A percentile compares a stretch with the other conserved stretches of the same genome.
Conservation (phyloP, 2,797 vertebrate species). For the Falco concolor region DNA sequence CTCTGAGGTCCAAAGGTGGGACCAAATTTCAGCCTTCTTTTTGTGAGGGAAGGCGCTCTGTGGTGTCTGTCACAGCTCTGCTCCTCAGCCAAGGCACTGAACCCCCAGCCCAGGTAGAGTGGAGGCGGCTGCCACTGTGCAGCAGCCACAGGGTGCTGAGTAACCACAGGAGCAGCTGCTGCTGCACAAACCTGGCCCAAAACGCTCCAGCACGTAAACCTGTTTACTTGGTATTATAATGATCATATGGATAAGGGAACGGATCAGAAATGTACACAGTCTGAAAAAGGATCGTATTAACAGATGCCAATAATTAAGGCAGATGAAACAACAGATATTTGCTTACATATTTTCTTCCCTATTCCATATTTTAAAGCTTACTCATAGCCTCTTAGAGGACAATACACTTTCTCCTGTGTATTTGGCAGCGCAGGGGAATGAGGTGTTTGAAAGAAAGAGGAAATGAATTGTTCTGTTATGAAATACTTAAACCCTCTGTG, state of each 20-base stretch:
- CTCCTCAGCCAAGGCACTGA: not conserved
- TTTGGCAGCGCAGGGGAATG: not conserved
- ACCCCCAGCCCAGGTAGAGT: rapidly evolving
- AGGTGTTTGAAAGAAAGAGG: not conserved
- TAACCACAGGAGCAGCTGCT: not conserved
- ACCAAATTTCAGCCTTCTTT: not conserved
- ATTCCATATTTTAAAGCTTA: not conserved
- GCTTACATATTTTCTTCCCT: not conserved
- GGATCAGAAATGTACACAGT: not conserved
- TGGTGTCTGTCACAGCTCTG: not conserved
- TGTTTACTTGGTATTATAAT: not conserved
- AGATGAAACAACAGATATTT: not conserved
- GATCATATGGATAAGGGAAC: not conserved
- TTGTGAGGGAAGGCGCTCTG: not conserved
- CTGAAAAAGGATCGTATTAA: not conserved
- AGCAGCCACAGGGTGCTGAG: not conserved
- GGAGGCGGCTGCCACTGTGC: not conserved
- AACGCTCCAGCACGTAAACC: not conserved
- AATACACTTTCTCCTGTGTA: not conserved
- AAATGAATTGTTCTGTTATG: not conserved
- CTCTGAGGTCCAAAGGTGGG: not conserved
- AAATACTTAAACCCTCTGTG: not conserved
- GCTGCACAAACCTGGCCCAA: not conserved
- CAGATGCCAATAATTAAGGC: not conserved
- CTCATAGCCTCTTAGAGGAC: not conserved